Percentiles rank a stretch among this genome's conserved stretches.
Conservation (phyloP, 2,888 invertebrate genomes). For the Crematogaster levior region DNA sequence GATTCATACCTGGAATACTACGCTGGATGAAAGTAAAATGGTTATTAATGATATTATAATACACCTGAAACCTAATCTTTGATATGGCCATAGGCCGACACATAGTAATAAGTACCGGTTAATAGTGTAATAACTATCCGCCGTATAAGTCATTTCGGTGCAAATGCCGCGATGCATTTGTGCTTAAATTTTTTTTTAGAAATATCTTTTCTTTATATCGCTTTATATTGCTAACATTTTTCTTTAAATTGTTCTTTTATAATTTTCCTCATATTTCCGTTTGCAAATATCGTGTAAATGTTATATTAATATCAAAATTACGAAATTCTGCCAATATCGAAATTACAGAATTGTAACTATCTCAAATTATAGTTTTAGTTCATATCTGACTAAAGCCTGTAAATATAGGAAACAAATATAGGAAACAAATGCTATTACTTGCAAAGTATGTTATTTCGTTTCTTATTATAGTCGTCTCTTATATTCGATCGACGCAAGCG, state of each 20-base stretch:
- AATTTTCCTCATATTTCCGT: background rate
- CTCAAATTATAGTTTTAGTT: background rate
- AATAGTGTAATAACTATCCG: conserved; percentile 14
- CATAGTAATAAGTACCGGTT: background rate
- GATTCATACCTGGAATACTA: conserved; percentile 31
- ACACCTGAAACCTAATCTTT: background rate
- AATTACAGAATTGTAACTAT: background rate
- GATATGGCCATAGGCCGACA: conserved; percentile 41
- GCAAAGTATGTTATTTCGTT: background rate
- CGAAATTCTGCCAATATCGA: background rate
- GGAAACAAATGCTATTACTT: background rate
- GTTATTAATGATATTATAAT: background rate
- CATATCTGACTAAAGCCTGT: background rate
- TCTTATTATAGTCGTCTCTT: background rate
- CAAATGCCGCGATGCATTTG: background rate
- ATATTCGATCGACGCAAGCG: conserved; percentile 41
- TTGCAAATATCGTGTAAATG: background rate
- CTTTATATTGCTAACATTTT: background rate
- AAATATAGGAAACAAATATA: background rate
- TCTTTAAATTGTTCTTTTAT: background rate
- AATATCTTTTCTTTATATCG: background rate
- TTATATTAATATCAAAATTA: background rate
- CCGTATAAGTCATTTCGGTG: background rate
- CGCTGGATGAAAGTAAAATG: background rate
- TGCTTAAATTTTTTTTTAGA: background rate